These are phyloP conservation scores for Amphipoea oculea DNA, from an alignment of 2,888 invertebrate genomes.

Conservation along the genomic window DNA sequence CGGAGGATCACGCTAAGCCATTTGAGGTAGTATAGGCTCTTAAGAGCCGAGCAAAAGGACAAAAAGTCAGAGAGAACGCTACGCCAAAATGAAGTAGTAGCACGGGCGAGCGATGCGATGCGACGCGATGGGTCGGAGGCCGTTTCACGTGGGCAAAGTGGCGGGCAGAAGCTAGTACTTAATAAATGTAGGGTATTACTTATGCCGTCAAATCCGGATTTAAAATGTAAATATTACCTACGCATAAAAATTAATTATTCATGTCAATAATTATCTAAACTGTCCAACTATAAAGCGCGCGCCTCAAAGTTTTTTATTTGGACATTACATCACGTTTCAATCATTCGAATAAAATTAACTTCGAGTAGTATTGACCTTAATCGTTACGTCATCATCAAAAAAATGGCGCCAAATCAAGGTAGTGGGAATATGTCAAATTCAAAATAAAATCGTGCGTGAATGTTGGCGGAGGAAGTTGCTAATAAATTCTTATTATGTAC, in stretches of 20 bases:
- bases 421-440: background rate
- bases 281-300: background rate
- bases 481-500: background rate
- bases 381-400: slow-evolving; percentile 44
- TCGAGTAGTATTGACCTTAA: slow-evolving; percentile 52
- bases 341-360: slow-evolving; percentile 30
- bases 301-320: slow-evolving; percentile 9
- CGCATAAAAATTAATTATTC: background rate
- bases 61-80: background rate
- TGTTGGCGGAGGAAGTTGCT: background rate
- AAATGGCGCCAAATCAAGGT: slow-evolving; percentile 14
- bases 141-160: background rate
- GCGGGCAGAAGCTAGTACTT: background rate
- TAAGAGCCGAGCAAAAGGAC: background rate
- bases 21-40: too few species aligned
- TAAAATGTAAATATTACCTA: slow-evolving; percentile 8
- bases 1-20: too few species aligned
- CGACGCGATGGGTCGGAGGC: background rate
- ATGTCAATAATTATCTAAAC: slow-evolving; percentile 17
- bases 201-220: background rate
- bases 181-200: background rate
- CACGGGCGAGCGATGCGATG: background rate
- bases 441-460: slow-evolving; percentile 23
- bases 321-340: slow-evolving; percentile 49
- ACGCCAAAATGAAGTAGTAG: background rate